These are phyloP conservation scores for Oxygymnocypris stewartii DNA, from an alignment of 2,113 vertebrate genomes.

Conservation along the genomic window DNA sequence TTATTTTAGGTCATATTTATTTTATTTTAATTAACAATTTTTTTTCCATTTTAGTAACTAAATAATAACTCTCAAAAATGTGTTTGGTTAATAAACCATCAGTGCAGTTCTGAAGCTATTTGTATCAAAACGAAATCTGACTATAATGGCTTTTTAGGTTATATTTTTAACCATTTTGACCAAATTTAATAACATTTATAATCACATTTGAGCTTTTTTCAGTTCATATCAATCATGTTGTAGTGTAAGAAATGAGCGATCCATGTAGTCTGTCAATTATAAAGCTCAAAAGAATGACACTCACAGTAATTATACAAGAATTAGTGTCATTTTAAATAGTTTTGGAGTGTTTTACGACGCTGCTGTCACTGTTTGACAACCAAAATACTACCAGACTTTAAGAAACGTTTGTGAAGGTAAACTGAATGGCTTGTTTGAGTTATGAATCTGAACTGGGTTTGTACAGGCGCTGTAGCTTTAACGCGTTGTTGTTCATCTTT, in stretches of 20 bases:
- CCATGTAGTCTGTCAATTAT: not conserved
- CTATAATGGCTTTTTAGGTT: too few relatives aligned
- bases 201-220: not conserved
- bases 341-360: not conserved
- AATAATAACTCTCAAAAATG: not conserved
- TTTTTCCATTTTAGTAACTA: not conserved
- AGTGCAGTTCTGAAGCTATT: not conserved
- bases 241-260: not conserved
- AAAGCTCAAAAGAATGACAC: not conserved
- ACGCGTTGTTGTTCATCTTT: not conserved
- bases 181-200: not conserved
- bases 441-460: not conserved
- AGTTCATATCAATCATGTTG: not conserved
- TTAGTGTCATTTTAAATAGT: not conserved
- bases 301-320: not conserved
- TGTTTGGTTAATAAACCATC: not conserved
- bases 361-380: not conserved
- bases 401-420: not conserved
- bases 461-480: not conserved
- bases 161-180: not conserved
- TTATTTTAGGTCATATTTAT: not conserved
- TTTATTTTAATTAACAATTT: not conserved
- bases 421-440: not conserved
- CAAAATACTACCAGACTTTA: not conserved
- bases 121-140: not conserved